These are phyloP conservation scores for Salvelinus sp. DNA, from an alignment of 2,113 vertebrate genomes.

Conservation along the genomic window DNA sequence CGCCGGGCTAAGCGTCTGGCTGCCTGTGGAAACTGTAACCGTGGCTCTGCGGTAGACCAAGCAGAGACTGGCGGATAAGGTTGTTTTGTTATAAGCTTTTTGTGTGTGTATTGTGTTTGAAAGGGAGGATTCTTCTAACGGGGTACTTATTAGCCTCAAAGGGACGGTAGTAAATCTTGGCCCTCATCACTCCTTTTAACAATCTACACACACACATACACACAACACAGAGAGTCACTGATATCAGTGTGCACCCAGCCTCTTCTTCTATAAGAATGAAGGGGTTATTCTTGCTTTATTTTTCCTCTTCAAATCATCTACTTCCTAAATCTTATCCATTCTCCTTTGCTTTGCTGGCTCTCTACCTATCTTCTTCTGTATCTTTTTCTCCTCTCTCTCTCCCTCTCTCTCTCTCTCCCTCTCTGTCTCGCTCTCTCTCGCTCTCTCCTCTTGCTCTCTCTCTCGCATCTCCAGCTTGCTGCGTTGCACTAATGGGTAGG, in stretches of 20 bases:
- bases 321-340: background rate
- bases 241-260: background rate
- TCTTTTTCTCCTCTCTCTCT: constrained; percentile 11
- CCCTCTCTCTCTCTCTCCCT: background rate
- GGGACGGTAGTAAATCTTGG: background rate
- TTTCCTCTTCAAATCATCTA: constrained; percentile 15
- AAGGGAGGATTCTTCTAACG: constrained; percentile 34
- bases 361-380: background rate
- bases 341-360: background rate
- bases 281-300: constrained; percentile 7
- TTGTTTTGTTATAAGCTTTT: constrained; percentile 62
- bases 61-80: constrained; percentile 78
- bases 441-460: background rate
- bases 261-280: background rate
- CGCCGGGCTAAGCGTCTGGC: constrained; percentile 77
- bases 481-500: too few species aligned
- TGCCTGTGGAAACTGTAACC: constrained; percentile 79
- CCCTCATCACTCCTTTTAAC: too few species aligned
- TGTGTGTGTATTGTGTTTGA: background rate
- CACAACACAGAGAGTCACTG: background rate
- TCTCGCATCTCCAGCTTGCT: too few species aligned
- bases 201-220: too few species aligned
- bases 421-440: background rate
- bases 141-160: background rate
- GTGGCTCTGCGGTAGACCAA: constrained; percentile 78